phyloP scores from a whole-genome alignment of 1,140 invertebrate genomes.

The Sycophaga agraensis region DNA sequence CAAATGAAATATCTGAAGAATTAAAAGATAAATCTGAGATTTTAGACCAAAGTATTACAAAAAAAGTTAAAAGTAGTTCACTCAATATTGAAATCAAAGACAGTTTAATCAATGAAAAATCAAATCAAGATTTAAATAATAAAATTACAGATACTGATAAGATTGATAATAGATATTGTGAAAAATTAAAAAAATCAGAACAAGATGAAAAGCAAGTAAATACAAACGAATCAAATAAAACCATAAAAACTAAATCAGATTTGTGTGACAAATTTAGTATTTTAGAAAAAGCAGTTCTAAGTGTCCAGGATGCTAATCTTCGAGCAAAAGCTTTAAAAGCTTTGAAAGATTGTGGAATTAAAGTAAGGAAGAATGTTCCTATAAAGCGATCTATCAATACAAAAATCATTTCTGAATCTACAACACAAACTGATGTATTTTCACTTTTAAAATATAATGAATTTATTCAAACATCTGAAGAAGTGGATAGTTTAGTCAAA shows the following conservation, averaged over 20 bases:
- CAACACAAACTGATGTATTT: conserved; percentile 37
- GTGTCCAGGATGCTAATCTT: conserved; percentile 33
- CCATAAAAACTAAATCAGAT: not conserved
- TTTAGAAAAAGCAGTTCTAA: conserved; percentile 35
- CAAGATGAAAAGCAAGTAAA: too few species aligned
- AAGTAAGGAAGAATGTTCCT: conserved; percentile 31
- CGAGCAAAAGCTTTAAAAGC: conserved; percentile 31
- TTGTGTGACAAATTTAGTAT: conserved; percentile 24
- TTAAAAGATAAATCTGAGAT: not conserved
- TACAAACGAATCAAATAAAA: not conserved
- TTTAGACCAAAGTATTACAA: not conserved
- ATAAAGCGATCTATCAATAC: conserved; percentile 3
- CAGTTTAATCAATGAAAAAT: conserved; percentile 1
- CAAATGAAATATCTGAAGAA: conserved; percentile 1
- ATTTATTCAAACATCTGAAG: conserved; percentile 32
- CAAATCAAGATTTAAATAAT: conserved; percentile 10
- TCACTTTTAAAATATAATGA: conserved; percentile 29
- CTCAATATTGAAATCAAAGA: not conserved
- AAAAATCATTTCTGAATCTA: conserved; percentile 31
- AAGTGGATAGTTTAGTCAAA: conserved; percentile 19
- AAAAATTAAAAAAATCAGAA: too few species aligned
- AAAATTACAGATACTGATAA: not conserved
- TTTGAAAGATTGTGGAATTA: conserved; percentile 38
- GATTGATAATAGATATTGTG: not conserved
- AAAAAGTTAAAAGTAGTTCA: not conserved